Evolutionary conservation across 2,113 vertebrate species (phyloP).

Genomic region (Alosa alosa): DNA sequence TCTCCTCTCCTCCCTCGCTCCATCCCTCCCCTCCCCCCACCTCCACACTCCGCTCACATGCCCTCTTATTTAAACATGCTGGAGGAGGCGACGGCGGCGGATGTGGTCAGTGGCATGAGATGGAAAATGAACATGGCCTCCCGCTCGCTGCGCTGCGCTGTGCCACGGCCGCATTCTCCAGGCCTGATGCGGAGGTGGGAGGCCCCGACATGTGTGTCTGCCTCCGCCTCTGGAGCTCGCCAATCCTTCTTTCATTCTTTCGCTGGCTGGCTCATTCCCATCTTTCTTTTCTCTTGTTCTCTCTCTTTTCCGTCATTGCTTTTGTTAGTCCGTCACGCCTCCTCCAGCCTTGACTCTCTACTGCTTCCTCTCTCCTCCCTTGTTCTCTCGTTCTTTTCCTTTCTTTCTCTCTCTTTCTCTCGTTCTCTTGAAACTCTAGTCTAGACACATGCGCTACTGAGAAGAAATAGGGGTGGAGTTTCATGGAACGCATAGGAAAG

Average conservation of each 20-base stretch:
- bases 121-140: conserved; percentile 29
- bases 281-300: neutral
- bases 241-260: neutral
- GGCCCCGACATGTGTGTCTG: no score
- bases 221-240: no score
- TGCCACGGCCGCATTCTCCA: neutral
- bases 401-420: neutral
- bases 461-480: neutral
- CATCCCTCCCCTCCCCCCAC: neutral
- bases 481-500: neutral
- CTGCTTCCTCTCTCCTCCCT: neutral
- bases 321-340: neutral
- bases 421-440: conserved; percentile 2
- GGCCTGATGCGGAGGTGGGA: neutral
- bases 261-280: neutral
- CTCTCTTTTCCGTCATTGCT: neutral
- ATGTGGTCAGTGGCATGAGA: conserved; percentile 48
- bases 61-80: conserved; percentile 38
- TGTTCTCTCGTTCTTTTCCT: neutral
- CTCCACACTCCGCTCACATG: neutral
- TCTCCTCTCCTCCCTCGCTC: neutral
- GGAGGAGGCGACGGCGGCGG: conserved; percentile 29
- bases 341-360: neutral
- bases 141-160: conserved; percentile 7
- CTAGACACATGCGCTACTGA: neutral